Evolutionary conservation across 1,140 invertebrate genomes (phyloP).

Genomic region (Drosophila santomea): DNA sequence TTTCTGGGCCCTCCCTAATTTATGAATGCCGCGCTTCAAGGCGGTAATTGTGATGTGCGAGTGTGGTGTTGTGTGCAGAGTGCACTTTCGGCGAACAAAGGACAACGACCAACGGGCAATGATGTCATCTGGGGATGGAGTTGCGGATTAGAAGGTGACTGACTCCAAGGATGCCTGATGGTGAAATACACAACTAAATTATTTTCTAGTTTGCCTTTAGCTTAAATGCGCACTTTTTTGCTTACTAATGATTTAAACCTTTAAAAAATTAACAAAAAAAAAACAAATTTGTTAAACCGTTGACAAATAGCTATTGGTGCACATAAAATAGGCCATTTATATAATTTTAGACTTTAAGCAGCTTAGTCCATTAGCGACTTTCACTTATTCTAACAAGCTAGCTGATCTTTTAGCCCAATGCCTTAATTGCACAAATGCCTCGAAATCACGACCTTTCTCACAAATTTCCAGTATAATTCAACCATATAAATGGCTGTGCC

Average conservation of each 20-base stretch:
- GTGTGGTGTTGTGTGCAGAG: conserved; percentile 39
- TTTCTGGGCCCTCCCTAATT: conserved; percentile 67
- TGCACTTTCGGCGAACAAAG: conserved; percentile 60
- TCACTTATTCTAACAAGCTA: neutral
- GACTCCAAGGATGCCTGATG: conserved; percentile 8
- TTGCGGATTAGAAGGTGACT: conserved; percentile 22
- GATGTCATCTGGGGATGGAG: conserved; percentile 54
- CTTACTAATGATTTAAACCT: too few species aligned
- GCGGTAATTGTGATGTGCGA: conserved; percentile 72
- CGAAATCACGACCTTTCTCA: conserved; percentile 29
- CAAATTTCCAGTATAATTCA: conserved; percentile 23
- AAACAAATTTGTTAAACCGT: too few species aligned
- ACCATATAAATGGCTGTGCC: conserved; percentile 7
- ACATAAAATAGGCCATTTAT: too few species aligned
- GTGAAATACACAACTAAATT: conserved; percentile 8
- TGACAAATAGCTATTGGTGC: too few species aligned
- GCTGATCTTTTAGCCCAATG: neutral
- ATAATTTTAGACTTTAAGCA: neutral
- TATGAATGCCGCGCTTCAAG: conserved; percentile 67
- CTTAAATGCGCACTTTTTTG: neutral
- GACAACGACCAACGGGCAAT: conserved; percentile 24
- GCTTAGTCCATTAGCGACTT: neutral
- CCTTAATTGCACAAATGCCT: neutral
- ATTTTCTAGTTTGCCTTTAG: conserved; percentile 2
- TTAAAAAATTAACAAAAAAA: too few species aligned